Evolutionary conservation across 2,797 vertebrate genomes (phyloP), one percentile per base, ranked within the genome.

Genomic region (Otolemur crassicaudatus): DNA sequence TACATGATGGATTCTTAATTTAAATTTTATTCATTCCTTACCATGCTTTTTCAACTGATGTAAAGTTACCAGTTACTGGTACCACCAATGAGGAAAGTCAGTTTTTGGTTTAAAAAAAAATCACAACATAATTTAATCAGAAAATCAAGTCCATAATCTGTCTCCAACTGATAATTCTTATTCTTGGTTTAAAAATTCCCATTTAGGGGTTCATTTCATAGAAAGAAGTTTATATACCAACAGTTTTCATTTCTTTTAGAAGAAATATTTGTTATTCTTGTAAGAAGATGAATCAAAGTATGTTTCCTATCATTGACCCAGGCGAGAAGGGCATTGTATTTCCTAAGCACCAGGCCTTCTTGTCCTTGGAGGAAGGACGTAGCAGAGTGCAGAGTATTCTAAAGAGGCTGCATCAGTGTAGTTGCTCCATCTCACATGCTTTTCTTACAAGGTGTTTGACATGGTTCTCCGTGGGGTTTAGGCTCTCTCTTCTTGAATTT

Each of bases 281-380:
- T 29, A 86, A 86, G 43, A 90, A 40, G 43, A 56, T 82, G 34
- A 90, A 81, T 89, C 63, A 56, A 67, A 69, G 37, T 86, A 92
- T 63, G 86, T 60, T 82, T 49, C 11, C 9, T 76, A 23, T 13
- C 5, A 49, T 20, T 93, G 22, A 90, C 25, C 17, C 46, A 87
- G 58, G 27, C 88, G n/a, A 91, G 49, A 90, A 91, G 83, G 37
- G 10, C 7, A 72, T 87, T 87, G 11, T 61, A 73, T 73, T 73
- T 87, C 43, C 43, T 46, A n/a, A 84, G 77, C 17, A 73, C 19
- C 53, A 77, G 22, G 4, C 3, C 31, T 81, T 87, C 31, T 81
- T 87, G 82, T 53, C 87, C n/a, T 70, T 40, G 56, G n/a, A 94
- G 53, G 37, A 87, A 87, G 34, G 4, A 2, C 70, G 11, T 94